Base-by-base conservation (phyloP, 2,888 invertebrate genomes). In the Noctua pronuba region DNA sequence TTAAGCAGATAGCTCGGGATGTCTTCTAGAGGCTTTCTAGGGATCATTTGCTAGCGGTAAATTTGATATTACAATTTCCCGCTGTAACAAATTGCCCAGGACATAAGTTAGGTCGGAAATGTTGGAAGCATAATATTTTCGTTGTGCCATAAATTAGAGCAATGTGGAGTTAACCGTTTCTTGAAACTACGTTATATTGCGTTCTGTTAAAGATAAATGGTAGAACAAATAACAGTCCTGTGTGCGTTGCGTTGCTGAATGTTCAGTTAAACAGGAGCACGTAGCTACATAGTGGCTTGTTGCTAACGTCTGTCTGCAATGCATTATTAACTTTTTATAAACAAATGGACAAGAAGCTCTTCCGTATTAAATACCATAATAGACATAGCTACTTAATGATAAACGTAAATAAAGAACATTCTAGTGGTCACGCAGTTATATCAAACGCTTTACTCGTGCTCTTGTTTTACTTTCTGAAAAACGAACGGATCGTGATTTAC, bases 21-120 rank as follows among this genome's bases (percentile, higher is more conserved):
- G 74, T 74, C 81, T 80, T 78, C 68, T 77, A 55, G 41, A 75
- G 44, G 70, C 78, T 81, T 79, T 67, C 49, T 65, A 60, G 44
- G 72, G 78, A 68, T 85, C 82, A 81, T 77, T 85, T 68, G 71
- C 74, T 80, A n/a, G 72, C 67, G 55, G 46, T 62, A 46, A 64
- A 84, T 85, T 80, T 85, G 82, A 73, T 88, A 84, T 83, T 85
- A 49, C 85, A 83, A 89, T 85, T 85, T 73, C 66, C 64, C 66
- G 65, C 73, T 58, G 58, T 52, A 73, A 72, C 77, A 72, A 77
- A 86, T 77, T 69, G 64, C 35, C 13, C 73, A 68, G 70, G 35
- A 86, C 52, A 67, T 41, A 70, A 74, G 41, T 69, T 77, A 31
- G 70, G 64, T 75, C 28, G 41, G 46, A 65, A 73, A 75, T 64